A percentile compares a stretch with the other conserved stretches of the same genome.
Evolutionary conservation across 2,113 vertebrate species (phyloP).

Genomic region (Scomber japonicus): DNA sequence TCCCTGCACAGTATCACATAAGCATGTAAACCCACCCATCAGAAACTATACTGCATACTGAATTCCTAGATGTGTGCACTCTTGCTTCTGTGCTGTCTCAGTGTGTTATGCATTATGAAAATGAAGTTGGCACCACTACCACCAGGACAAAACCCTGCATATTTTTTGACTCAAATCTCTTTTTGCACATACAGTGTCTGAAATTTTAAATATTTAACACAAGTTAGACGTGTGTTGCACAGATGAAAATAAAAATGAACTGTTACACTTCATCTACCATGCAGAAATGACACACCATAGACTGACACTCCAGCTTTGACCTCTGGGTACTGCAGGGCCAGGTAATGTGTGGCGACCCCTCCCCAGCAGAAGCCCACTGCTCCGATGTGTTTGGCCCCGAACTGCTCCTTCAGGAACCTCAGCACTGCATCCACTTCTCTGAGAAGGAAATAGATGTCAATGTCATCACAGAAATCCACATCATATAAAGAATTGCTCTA

Average conservation of each 20-base stretch:
- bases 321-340: slow-evolving; percentile 82
- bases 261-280: neutral
- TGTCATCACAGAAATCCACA: neutral
- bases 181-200: too few relatives aligned
- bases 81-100: too few relatives aligned
- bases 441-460: neutral
- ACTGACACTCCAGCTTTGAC: slow-evolving; percentile 87
- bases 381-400: slow-evolving; percentile 77
- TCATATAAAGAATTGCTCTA: neutral
- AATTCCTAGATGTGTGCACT: neutral
- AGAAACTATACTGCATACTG: fast-evolving
- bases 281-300: slow-evolving; percentile 70
- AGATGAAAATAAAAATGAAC: neutral
- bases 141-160: too few relatives aligned
- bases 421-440: slow-evolving; percentile 86
- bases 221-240: too few relatives aligned
- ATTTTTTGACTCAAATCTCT: too few relatives aligned
- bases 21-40: neutral
- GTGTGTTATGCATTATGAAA: too few relatives aligned
- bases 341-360: slow-evolving; percentile 82
- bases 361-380: slow-evolving; percentile 88
- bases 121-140: too few relatives aligned
- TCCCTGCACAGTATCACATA: slow-evolving; percentile 75
- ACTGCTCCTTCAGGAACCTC: slow-evolving; percentile 84
- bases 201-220: too few relatives aligned